Percentiles rank a stretch among this genome's conserved stretches.
Conservation (phyloP, 2,797 vertebrate species). For the Salarias fasciatus region DNA sequence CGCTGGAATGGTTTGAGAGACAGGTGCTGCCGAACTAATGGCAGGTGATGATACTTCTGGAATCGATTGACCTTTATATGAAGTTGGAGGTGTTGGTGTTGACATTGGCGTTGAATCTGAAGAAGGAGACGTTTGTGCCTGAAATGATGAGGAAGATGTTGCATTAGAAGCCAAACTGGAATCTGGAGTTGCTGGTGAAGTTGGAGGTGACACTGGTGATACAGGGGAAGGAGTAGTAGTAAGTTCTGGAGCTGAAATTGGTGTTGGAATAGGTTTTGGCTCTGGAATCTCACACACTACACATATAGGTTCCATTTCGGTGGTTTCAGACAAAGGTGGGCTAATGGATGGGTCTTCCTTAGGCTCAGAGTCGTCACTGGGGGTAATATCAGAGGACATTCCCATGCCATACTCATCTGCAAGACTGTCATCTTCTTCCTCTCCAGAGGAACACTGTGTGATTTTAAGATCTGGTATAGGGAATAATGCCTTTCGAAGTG, state of each 20-base stretch:
- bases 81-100: constrained; percentile 71
- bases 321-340: constrained; percentile 61
- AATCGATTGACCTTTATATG: constrained; percentile 50
- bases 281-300: constrained; percentile 81
- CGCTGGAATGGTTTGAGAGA: constrained; percentile 21
- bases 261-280: constrained; percentile 73
- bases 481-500: constrained; percentile 85
- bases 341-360: constrained; percentile 63
- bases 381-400: constrained; percentile 76
- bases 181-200: constrained; percentile 77
- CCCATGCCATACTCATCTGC: constrained; percentile 84
- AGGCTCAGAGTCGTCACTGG: constrained; percentile 76
- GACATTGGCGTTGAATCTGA: constrained; percentile 77
- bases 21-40: constrained; percentile 22
- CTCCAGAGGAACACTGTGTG: constrained; percentile 96
- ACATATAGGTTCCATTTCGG: constrained; percentile 73
- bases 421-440: constrained; percentile 92
- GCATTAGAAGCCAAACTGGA: constrained; percentile 77
- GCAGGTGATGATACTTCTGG: constrained; percentile 39
- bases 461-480: constrained; percentile 99
- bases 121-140: constrained; percentile 74
- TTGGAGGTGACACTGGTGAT: constrained; percentile 70
- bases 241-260: constrained; percentile 75
- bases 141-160: constrained; percentile 73
- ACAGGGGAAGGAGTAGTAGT: constrained; percentile 75